These are phyloP conservation scores for Jordanella pulchra DNA, from an alignment of 2,797 vertebrate species.

Conservation along the genomic window DNA sequence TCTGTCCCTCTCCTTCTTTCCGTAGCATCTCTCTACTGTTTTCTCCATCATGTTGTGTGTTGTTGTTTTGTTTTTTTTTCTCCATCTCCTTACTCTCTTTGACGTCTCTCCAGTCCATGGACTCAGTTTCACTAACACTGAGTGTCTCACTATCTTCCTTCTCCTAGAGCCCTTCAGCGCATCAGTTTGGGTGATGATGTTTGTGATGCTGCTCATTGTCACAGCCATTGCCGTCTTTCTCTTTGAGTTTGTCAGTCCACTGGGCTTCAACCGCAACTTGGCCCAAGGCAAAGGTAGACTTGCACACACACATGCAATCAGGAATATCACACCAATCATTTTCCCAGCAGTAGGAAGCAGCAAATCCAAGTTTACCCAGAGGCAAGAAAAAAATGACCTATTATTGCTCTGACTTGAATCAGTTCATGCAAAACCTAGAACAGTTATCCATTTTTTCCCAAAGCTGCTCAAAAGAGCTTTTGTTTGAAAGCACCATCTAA, in stretches of 20 bases:
- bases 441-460: constrained; percentile 23
- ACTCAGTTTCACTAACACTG: constrained; percentile 29
- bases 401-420: constrained; percentile 39
- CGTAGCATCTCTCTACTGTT: constrained; percentile 56
- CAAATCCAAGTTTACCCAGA: constrained; percentile 37
- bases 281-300: constrained; percentile 95
- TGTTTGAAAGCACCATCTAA: constrained; percentile 21
- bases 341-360: constrained; percentile 26
- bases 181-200: constrained; percentile 99
- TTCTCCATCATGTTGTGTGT: constrained; percentile 81
- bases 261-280: constrained; percentile 97
- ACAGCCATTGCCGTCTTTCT: constrained; percentile 97
- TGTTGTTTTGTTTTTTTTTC: constrained; percentile 33
- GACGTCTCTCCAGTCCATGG: constrained; percentile 23
- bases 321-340: constrained; percentile 39
- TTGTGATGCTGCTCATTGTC: constrained; percentile 97
- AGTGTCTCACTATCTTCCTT: constrained; percentile 17
- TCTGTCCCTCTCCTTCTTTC: constrained; percentile 47
- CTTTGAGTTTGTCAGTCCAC: constrained; percentile 97
- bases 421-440: constrained; percentile 23
- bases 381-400: constrained; percentile 44
- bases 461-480: background rate
- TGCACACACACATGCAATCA: constrained; percentile 22
- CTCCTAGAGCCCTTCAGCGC: constrained; percentile 95
- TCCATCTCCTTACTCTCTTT: constrained; percentile 20